Base-by-base conservation (phyloP, 2,113 vertebrate genomes). In the Chloropsis cyanopogon region DNA sequence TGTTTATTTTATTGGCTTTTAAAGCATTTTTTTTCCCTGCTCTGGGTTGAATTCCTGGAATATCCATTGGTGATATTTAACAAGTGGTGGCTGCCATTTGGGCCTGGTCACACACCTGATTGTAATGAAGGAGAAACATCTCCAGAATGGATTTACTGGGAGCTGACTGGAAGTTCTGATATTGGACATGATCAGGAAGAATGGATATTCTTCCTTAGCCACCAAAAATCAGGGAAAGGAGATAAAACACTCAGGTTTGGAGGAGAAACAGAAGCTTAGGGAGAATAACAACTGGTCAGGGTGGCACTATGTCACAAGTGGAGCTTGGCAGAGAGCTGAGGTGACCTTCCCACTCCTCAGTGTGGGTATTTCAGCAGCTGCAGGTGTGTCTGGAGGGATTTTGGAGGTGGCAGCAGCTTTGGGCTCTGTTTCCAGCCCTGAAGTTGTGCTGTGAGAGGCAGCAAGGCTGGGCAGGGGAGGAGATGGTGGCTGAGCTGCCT, bases 1-100 rank as follows among this genome's bases (percentile, higher is more conserved):
- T 91, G 42, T 73, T 91, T 89, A 14, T 53, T 86, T 95, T 69
- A 53, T 73, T 89, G 71, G 69, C 50, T 69, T 90, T 93, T 77
- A 50, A 73, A 82, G 16, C 44, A 11, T 29, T 75, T 82, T 63
- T 41, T 6, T 26, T 31, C 1, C 6, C 3, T 7, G 1, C 4
- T 37, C 29, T 60, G 52, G 60, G 23, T 56, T 81, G 46, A 53
- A 64, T 33, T 86, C 49, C 53, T 21, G 16, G 44, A 47, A 26
- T 15, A 4, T 7, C 49, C 18, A 3, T 19, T 57, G 23, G 7
- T 28, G 66, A 5, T 14, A 10, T 50, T 60, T 47, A 71, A 44
- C 39, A 65, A 81, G 29, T 20, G 8, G 9, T 25, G 61, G 10
- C 10, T 61, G 41, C 71, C 44, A 44, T 23, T 73, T 47, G 50